These are phyloP conservation scores for Geophilus truncorum DNA, from an alignment of 2,888 invertebrate species.

Conservation along the genomic window DNA sequence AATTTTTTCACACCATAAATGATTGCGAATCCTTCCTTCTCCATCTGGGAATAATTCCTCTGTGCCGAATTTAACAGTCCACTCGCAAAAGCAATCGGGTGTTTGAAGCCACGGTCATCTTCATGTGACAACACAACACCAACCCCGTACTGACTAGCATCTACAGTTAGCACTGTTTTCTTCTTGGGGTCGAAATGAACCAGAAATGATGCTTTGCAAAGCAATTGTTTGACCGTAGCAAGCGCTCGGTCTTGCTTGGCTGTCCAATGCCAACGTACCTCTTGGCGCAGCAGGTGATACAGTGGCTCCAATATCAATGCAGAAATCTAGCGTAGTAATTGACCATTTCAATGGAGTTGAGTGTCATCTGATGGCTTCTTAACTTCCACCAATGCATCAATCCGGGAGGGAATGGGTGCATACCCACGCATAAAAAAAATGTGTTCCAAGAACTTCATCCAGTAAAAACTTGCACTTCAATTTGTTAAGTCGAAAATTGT, in stretches of 20 bases:
- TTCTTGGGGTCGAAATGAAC: background rate
- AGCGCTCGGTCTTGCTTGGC: too few species aligned
- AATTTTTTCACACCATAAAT: background rate
- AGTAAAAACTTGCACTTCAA: background rate
- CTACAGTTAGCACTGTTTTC: background rate
- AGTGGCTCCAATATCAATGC: constrained; percentile 33
- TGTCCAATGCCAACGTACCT: background rate
- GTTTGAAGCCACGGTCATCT: background rate
- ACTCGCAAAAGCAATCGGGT: background rate
- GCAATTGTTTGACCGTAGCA: too few species aligned
- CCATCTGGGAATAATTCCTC: background rate
- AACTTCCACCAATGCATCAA: background rate
- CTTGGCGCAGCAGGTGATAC: constrained; percentile 30
- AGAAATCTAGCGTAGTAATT: constrained; percentile 36
- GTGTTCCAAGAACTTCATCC: background rate
- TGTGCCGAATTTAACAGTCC: background rate
- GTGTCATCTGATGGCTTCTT: constrained; percentile 30
- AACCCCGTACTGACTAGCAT: background rate
- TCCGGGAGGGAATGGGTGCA: background rate
- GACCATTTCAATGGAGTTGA: constrained; percentile 36
- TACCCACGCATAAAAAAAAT: background rate
- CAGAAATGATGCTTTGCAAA: background rate
- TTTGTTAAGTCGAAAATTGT: background rate
- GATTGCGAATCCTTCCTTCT: background rate
- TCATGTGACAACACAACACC: background rate